Evolutionary conservation across 2,797 vertebrate genomes (phyloP).

Genomic region (Sebastes iracundus): DNA sequence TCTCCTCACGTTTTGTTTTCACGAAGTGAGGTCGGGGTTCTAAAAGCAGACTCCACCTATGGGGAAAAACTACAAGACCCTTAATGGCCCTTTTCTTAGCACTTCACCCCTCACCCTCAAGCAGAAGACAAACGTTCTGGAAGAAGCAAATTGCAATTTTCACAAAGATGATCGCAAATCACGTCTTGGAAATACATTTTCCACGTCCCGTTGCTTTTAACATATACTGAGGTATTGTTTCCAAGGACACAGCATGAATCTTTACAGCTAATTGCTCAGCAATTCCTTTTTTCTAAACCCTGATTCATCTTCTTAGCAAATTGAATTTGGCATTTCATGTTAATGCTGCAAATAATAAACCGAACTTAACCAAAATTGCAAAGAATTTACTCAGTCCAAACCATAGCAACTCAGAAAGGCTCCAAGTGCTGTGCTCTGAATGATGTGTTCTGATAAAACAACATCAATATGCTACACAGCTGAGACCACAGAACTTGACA

Average conservation of each 20-base stretch:
- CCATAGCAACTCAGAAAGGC: conserved; percentile 45
- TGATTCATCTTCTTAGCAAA: conserved; percentile 27
- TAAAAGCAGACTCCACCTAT: conserved; percentile 75
- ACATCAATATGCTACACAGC: conserved; percentile 77
- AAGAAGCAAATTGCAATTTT: conserved; percentile 28
- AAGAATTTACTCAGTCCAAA: conserved; percentile 55
- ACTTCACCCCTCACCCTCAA: conserved; percentile 31
- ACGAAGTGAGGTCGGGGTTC: conserved; percentile 72
- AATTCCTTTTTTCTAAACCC: conserved; percentile 28
- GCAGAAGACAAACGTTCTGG: conserved; percentile 29
- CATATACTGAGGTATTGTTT: conserved; percentile 6
- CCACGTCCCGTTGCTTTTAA: conserved; percentile 15
- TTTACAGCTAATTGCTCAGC: conserved; percentile 27
- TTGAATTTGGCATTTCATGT: conserved; percentile 44
- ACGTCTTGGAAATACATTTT: conserved; percentile 29
- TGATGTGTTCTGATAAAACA: conserved; percentile 76
- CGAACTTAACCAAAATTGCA: conserved; percentile 40
- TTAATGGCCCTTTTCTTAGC: conserved; percentile 55
- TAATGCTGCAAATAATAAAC: conserved; percentile 44
- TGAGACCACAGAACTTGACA: conserved; percentile 80
- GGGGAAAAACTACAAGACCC: conserved; percentile 57
- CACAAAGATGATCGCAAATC: conserved; percentile 8
- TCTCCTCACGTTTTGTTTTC: conserved; percentile 74
- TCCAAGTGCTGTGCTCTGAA: conserved; percentile 56
- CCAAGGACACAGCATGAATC: conserved; percentile 22